A percentile compares a stretch with the other conserved stretches of the same genome.
Evolutionary conservation across 92 coral and sea anemone species (phyloP).

Genomic region (Anthopleura xanthogrammica): DNA sequence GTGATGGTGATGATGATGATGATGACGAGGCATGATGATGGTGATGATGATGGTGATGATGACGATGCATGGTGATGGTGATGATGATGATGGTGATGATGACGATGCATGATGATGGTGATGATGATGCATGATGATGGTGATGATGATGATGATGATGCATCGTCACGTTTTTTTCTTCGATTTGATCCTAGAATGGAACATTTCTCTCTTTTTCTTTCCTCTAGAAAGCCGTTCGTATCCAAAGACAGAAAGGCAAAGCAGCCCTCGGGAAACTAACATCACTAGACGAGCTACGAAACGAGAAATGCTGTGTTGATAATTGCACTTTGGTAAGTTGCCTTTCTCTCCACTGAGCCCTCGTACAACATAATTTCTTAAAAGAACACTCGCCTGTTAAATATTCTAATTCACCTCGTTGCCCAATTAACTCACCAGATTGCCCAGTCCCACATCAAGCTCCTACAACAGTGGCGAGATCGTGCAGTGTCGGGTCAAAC

Average conservation of each 20-base stretch:
- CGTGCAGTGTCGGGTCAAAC: conserved; percentile 96
- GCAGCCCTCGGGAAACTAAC: conserved; percentile 98
- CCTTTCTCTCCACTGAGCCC: neutral
- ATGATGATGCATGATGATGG: no score
- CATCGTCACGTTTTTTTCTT: no score
- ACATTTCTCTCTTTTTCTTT: neutral
- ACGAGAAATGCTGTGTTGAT: conserved; percentile 92
- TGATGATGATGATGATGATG: no score
- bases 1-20: no score
- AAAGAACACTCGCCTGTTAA: no score
- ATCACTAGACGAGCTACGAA: conserved; percentile 66
- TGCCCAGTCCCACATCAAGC: conserved; percentile 80
- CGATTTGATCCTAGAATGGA: neutral
- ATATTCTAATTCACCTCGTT: no score
- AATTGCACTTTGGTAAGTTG: conserved; percentile 92
- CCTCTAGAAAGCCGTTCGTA: conserved; percentile 87
- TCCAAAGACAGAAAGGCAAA: conserved; percentile 90
- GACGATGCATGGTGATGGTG: no score
- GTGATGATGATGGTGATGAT: no score
- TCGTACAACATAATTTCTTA: no score
- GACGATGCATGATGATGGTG: no score
- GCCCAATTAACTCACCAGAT: conserved; percentile 43
- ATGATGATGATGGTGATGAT: no score
- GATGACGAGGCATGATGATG: no score
- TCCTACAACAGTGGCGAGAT: conserved; percentile 95